A percentile compares a stretch with the other conserved stretches of the same genome.
Conservation (phyloP, 2,888 invertebrate genomes). For the Exocentrus adspersus region DNA sequence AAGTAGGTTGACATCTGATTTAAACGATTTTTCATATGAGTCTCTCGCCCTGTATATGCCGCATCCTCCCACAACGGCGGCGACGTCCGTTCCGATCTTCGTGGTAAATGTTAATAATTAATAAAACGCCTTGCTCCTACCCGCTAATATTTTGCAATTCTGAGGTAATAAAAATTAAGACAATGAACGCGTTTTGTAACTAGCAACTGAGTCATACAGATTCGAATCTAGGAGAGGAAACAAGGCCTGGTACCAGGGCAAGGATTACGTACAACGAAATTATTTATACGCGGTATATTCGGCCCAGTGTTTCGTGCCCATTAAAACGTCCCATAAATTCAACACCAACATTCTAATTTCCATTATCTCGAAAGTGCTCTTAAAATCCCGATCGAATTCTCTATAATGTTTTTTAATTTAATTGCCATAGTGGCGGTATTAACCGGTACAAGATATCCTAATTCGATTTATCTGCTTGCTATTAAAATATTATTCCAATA, state of each 20-base stretch:
- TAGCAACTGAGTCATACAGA: slow-evolving; percentile 23
- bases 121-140: slow-evolving; percentile 28
- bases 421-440: slow-evolving; percentile 10
- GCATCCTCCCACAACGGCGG: too few species aligned
- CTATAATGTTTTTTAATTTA: slow-evolving; percentile 5
- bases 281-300: slow-evolving; percentile 5
- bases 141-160: slow-evolving; percentile 26
- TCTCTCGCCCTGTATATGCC: too few species aligned
- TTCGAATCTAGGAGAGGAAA: slow-evolving; percentile 19
- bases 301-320: background rate
- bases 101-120: slow-evolving; percentile 23
- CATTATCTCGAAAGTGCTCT: background rate
- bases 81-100: slow-evolving; percentile 29
- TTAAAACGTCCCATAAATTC: slow-evolving; percentile 16
- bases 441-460: slow-evolving; percentile 9
- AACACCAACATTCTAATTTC: background rate
- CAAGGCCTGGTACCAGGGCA: too few species aligned
- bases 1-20: too few species aligned
- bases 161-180: slow-evolving; percentile 27
- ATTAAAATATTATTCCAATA: slow-evolving; percentile 34
- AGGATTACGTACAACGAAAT: too few species aligned
- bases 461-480: slow-evolving; percentile 14
- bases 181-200: slow-evolving; percentile 26
- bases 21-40: too few species aligned
- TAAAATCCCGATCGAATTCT: slow-evolving; percentile 2